Percentiles rank a stretch among this genome's conserved stretches.
Conservation (phyloP, 2,888 invertebrate species). For the Brenthis ino region DNA sequence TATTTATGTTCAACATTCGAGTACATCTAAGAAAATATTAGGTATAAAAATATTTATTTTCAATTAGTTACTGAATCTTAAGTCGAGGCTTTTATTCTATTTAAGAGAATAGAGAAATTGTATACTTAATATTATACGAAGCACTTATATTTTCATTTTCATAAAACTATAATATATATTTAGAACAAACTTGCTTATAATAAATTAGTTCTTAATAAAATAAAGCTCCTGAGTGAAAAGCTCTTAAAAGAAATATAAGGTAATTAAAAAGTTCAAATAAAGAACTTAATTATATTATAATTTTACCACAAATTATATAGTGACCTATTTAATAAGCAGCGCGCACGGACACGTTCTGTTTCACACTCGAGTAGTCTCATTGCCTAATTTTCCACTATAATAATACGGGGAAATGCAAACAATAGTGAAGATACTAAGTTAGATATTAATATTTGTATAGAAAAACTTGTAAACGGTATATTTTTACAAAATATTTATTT, state of each 20-base stretch:
- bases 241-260: conserved; percentile 5
- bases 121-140: no score
- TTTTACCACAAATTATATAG: conserved; percentile 19
- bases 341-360: conserved; percentile 23
- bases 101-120: no score
- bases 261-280: conserved; percentile 6
- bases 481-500: no score
- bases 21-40: no score
- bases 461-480: neutral
- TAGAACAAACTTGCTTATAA: no score
- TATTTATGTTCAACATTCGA: no score
- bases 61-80: no score
- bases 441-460: neutral
- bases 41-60: no score
- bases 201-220: no score
- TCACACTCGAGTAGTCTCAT: conserved; percentile 17
- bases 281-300: conserved; percentile 22
- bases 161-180: no score
- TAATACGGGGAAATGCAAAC: neutral
- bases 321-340: conserved; percentile 27
- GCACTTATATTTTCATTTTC: no score
- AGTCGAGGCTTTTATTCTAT: no score
- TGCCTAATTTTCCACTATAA: conserved; percentile 18
- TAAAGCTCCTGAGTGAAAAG: neutral
- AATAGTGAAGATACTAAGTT: neutral